Evolutionary conservation across 2,888 invertebrate species (phyloP), one percentile per base, ranked within the genome.

Genomic region (Erynnis tages): DNA sequence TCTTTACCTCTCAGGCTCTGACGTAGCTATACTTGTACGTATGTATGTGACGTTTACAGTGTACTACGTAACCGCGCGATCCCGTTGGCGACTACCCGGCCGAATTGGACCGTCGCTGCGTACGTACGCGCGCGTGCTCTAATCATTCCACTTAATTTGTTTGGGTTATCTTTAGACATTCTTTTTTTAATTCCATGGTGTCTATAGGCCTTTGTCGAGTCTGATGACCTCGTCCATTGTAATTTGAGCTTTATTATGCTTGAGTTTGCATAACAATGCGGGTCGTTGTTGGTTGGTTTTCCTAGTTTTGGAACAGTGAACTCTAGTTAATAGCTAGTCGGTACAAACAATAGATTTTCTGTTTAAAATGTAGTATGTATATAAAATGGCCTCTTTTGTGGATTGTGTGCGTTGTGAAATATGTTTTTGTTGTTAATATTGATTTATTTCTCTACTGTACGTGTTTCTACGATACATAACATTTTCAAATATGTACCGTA

Each of bases 1-100:
- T 83, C 75, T 62, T 43, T 75, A 76, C 70, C 54, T 43, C 55
- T 54, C 66, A 64, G 64, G 58, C 54, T 43, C 55, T 54, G 66
- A 64, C 65, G 58, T 61, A 56, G 54, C 43, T 43, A 59, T 54
- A 35, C 8, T 32, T 37, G 50, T 40, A 46, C 52, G 43, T 47
- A 30, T 37, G 25, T 46, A 47, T 17, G 17, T 80, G 79, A 79
- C 80, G 78, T 73, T 65, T 67, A 64, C 27, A 32, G 32, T 66
- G 69, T 67, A 68, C 73, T 69, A 77, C 67, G 68, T 76, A 67
- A 68, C 61, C 55, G 66, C 80, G 56, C 55, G 55, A 56, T 82
- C 71, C 81, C 81, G 82, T 80, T 80, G 49, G 11, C 63, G 63
- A 63, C 64, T 69, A 74, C 57, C 58, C 71, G 71, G 54, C 68